Conservation (phyloP, 2,888 invertebrate genomes). For the Phlogophora meticulosa region DNA sequence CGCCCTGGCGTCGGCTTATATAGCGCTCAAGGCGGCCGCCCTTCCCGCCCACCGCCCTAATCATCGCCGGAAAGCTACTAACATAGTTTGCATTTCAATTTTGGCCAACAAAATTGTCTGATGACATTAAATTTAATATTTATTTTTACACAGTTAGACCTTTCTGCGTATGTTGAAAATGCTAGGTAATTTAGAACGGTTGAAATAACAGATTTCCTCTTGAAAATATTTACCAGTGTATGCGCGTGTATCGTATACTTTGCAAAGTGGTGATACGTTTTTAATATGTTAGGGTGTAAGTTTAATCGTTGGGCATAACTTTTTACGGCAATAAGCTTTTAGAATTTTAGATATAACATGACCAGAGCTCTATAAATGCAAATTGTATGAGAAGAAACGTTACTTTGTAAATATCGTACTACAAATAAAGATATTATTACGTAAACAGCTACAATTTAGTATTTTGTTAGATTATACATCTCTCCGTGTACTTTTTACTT, state of each 20-base stretch:
- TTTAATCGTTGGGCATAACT: conserved; percentile 35
- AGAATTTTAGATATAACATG: conserved; percentile 11
- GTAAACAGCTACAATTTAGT: neutral
- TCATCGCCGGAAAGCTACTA: conserved; percentile 80
- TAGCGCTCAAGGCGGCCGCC: conserved; percentile 75
- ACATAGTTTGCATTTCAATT: conserved; percentile 87
- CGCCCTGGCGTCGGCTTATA: conserved; percentile 84
- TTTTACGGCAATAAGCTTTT: conserved; percentile 29
- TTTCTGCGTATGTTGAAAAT: conserved; percentile 20
- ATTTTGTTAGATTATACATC: neutral
- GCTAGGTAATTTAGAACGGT: conserved; percentile 13
- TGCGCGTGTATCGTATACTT: conserved; percentile 5
- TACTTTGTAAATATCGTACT: neutral
- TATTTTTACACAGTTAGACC: conserved; percentile 44
- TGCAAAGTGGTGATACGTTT: neutral
- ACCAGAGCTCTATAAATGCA: conserved; percentile 3
- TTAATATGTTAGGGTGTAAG: conserved; percentile 23
- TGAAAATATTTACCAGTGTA: neutral
- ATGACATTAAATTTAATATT: conserved; percentile 61
- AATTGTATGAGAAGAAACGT: neutral
- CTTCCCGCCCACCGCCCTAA: conserved; percentile 85
- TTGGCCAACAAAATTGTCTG: conserved; percentile 78
- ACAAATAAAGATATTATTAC: neutral
- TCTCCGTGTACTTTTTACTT: conserved; percentile 3
- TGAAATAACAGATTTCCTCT: neutral